phyloP scores from a whole-genome alignment of 2,888 invertebrate genomes.

The Taphrorychus bicolor region DNA sequence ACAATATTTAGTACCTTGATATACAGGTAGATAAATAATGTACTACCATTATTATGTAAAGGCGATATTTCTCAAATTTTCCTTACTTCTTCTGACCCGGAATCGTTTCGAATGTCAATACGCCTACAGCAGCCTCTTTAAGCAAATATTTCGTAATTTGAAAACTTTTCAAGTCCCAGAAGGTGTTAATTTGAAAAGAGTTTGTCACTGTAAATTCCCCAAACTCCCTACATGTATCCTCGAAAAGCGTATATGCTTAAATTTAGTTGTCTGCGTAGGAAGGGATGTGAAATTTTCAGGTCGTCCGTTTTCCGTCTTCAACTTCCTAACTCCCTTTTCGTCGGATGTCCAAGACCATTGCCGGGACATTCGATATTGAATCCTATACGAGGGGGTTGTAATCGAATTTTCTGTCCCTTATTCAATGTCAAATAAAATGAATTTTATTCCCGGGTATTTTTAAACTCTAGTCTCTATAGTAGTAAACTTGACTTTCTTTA shows the following conservation, averaged over 20 bases:
- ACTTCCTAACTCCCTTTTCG: neutral
- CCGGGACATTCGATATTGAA: neutral
- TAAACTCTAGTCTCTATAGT: neutral
- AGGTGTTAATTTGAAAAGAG: no score
- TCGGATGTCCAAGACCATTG: neutral
- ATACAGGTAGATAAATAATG: no score
- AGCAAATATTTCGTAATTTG: no score
- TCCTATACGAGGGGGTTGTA: neutral
- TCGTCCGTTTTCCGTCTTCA: neutral
- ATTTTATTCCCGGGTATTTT: slow-evolving; percentile 2
- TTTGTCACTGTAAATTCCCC: neutral
- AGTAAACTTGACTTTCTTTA: neutral
- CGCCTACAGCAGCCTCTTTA: no score
- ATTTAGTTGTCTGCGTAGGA: neutral
- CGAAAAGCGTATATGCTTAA: neutral
- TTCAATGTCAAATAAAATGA: neutral
- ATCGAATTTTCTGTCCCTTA: slow-evolving; percentile 1
- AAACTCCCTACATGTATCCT: neutral
- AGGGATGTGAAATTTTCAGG: neutral
- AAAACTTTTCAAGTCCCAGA: no score
- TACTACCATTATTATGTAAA: no score
- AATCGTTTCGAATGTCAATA: no score
- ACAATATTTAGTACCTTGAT: no score
- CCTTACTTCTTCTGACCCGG: no score
- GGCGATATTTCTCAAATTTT: no score